These are phyloP conservation scores for Leptinotarsa rubiginosa DNA, from an alignment of 2,888 invertebrate genomes.

Conservation along the genomic window DNA sequence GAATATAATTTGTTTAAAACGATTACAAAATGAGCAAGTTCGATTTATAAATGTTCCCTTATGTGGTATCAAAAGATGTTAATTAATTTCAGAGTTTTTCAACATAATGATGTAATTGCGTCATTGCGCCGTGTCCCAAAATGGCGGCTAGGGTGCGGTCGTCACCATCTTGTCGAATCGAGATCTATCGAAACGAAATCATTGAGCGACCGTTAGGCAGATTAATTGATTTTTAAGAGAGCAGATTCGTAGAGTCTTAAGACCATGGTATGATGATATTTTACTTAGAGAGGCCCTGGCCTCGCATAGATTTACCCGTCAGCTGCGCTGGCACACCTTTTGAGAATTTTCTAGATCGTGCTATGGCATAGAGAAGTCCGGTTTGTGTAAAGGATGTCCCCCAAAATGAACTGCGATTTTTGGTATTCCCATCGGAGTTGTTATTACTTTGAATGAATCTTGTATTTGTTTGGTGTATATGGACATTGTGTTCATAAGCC, in stretches of 20 bases:
- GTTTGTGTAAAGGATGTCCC: constrained; percentile 32
- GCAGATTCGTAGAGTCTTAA: constrained; percentile 25
- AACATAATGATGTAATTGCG: constrained; percentile 31
- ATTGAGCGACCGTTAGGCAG: constrained; percentile 25
- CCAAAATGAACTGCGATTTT: constrained; percentile 15
- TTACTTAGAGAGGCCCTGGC: constrained; percentile 36
- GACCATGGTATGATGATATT: constrained; percentile 31
- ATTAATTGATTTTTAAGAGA: constrained; percentile 3
- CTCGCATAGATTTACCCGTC: constrained; percentile 28
- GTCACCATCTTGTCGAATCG: constrained; percentile 28
- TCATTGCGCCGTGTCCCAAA: constrained; percentile 32
- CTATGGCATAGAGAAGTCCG: constrained; percentile 31
- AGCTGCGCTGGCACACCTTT: constrained; percentile 32
- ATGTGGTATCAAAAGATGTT: constrained; percentile 33
- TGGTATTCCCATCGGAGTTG: not conserved
- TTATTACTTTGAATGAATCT: not conserved
- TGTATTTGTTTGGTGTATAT: not conserved
- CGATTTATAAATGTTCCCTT: constrained; percentile 13
- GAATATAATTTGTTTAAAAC: not conserved
- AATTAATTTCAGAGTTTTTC: constrained; percentile 40
- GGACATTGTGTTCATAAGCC: constrained; percentile 12
- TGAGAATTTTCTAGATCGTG: constrained; percentile 38
- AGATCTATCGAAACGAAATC: constrained; percentile 18
- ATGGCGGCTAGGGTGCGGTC: constrained; percentile 41
- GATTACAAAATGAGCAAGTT: constrained; percentile 37